phyloP scores from a whole-genome alignment of 2,888 invertebrate genomes.

The Sepioteuthis lessoniana region DNA sequence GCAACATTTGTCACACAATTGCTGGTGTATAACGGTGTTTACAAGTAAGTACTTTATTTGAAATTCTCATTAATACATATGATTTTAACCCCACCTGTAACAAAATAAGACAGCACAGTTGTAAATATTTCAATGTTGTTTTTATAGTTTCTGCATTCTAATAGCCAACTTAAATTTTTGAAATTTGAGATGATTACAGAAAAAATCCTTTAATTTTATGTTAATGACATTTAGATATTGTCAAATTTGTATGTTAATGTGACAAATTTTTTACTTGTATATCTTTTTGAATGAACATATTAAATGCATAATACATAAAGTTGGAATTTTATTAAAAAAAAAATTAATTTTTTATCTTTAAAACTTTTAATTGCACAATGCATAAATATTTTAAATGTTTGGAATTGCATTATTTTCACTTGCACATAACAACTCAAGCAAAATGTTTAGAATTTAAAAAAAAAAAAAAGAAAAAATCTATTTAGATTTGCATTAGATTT shows the following conservation, averaged over 20 bases:
- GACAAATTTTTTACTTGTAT: no score
- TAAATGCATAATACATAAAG: no score
- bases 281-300: no score
- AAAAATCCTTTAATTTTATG: no score
- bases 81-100: not conserved
- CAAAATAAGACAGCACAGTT: not conserved
- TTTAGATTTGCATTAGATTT: not conserved
- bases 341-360: not conserved
- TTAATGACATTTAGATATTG: no score
- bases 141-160: no score
- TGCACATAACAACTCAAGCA: not conserved
- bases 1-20: conserved; percentile 75
- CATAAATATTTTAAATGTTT: not conserved
- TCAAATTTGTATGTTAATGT: no score
- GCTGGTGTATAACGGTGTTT: conserved; percentile 75
- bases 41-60: conserved; percentile 69
- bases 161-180: no score
- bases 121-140: no score
- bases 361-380: not conserved
- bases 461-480: not conserved
- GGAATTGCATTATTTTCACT: not conserved
- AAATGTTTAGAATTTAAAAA: not conserved
- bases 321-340: not conserved
- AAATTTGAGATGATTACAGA: no score
- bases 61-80: no score